Percentiles rank a stretch among this genome's conserved stretches.
Evolutionary conservation across 2,888 invertebrate genomes (phyloP).

Genomic region (Cataglyphis altisquamis): DNA sequence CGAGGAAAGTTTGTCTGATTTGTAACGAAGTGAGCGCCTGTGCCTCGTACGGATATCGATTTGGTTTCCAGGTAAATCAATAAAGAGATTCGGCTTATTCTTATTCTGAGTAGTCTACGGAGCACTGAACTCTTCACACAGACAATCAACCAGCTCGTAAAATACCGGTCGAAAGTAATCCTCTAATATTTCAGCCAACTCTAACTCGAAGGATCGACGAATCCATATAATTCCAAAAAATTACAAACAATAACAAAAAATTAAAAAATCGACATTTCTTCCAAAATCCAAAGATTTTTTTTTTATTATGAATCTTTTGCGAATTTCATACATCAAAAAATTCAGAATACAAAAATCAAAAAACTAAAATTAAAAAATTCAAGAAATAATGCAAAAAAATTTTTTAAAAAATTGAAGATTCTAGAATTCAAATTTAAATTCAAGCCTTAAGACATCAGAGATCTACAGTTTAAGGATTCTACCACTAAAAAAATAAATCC

Average conservation of each 20-base stretch:
- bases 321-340: neutral
- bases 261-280: neutral
- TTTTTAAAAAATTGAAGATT: neutral
- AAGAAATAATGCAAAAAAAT: no score
- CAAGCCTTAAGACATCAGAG: neutral
- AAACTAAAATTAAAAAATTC: no score
- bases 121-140: slow-evolving; percentile 33
- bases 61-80: slow-evolving; percentile 82
- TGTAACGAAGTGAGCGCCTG: slow-evolving; percentile 80
- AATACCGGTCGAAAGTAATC: neutral
- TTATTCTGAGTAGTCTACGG: slow-evolving; percentile 64
- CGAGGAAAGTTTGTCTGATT: slow-evolving; percentile 75
- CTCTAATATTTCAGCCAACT: neutral
- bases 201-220: neutral
- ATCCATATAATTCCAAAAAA: neutral
- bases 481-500: no score
- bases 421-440: neutral
- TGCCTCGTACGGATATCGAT: slow-evolving; percentile 83
- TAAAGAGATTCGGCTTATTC: slow-evolving; percentile 77
- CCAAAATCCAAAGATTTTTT: neutral
- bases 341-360: neutral
- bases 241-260: neutral
- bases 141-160: neutral
- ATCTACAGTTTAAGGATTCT: no score
- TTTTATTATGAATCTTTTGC: neutral